Base-by-base conservation (phyloP, 2,797 vertebrate species). In the Xenopus petersii region DNA sequence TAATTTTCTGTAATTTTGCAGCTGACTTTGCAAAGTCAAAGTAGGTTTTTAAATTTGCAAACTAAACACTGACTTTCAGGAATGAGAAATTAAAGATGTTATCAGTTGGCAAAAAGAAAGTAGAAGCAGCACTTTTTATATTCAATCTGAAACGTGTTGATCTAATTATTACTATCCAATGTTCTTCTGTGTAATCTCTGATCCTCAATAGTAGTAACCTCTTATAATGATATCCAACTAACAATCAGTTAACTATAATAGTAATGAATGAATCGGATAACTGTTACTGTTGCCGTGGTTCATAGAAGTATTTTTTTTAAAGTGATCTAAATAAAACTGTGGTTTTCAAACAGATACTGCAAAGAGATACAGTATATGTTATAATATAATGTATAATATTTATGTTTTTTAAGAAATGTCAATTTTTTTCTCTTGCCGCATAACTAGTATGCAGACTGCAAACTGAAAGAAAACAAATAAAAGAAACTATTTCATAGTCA, bases 21-120 rank as follows among this genome's bases (percentile, higher is more conserved):
- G 10, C 33, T 58, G 72, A 66, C 73, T 61, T 74, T 67, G 56
- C 24, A 21, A 62, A 62, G 65, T 46, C 33, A 67, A 68, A 42
- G 47, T 17, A 21, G n/a, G 54, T 58, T 54, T 49, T 55, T 62
- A 54, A 49, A 60, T 51, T 21, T 67, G 56, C 15, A 10, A 55
- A 69, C 65, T n/a, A 26, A 69, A 62, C 26, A 10, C 56, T 36
- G 47, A 46, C 36, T 70, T 30, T 70, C 12, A 60, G 5, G 68
- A 70, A 70, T 59, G 67, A 70, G 51, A 70, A 60, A 62, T 75
- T 55, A 55, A 16, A 75, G 65, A 68, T 62, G 11, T 36, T 75
- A 75, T 68, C 73, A 10, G 24, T 12, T 55, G 33, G 33, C 47
- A 68, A 68, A 46, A 62, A 13, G 58, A 68, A 61, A 68, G 58